A percentile compares a stretch with the other conserved stretches of the same genome.
Conservation (phyloP, 2,888 invertebrate genomes). For the Penaeus monodon region DNA sequence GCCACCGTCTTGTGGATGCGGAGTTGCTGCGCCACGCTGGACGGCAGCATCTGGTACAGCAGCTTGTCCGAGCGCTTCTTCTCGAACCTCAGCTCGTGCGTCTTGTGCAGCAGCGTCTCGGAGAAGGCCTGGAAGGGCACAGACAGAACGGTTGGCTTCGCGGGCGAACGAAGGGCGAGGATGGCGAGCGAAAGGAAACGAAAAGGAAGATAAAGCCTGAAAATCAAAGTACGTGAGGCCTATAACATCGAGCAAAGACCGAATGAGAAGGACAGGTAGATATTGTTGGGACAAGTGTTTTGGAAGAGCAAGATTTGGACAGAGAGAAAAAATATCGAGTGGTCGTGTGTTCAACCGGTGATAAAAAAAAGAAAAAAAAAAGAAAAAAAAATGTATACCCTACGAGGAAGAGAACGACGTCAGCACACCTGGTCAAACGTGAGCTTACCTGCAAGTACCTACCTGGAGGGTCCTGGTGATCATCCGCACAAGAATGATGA, state of each 20-base stretch:
- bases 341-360: not conserved
- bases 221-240: not conserved
- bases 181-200: not conserved
- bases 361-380: too few relatives aligned
- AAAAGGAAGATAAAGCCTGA: not conserved
- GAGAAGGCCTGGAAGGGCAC: slow-evolving; percentile 66
- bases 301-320: too few relatives aligned
- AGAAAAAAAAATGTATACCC: too few relatives aligned
- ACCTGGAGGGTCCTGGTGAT: slow-evolving; percentile 76
- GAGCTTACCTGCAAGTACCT: slow-evolving; percentile 56
- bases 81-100: slow-evolving; percentile 72
- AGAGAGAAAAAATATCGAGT: not conserved
- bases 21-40: slow-evolving; percentile 74
- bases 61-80: slow-evolving; percentile 76
- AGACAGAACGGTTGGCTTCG: not conserved
- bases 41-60: slow-evolving; percentile 75
- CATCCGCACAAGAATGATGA: slow-evolving; percentile 73
- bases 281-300: not conserved
- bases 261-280: slow-evolving; percentile 19
- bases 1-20: slow-evolving; percentile 72
- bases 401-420: not conserved
- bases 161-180: not conserved
- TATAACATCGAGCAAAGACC: not conserved
- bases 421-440: slow-evolving; percentile 23
- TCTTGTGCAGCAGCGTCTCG: slow-evolving; percentile 72